Conservation (phyloP, 2,888 invertebrate genomes). For the Stenoptilia bipunctidactyla region DNA sequence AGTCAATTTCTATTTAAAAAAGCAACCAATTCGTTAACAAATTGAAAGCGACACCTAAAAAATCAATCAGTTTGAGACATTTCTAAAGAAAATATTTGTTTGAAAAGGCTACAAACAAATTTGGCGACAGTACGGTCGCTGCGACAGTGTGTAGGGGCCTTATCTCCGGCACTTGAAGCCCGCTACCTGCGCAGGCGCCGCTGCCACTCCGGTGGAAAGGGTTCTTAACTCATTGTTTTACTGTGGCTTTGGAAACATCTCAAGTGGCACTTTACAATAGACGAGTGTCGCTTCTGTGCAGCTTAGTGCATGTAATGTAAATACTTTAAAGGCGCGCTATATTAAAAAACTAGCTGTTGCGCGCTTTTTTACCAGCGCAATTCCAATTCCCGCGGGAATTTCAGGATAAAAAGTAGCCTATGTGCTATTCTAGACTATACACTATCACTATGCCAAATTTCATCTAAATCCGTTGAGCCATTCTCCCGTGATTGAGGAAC, state of each 20-base stretch:
- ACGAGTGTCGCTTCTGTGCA: not conserved
- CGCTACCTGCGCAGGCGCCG: conserved; percentile 33
- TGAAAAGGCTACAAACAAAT: not conserved
- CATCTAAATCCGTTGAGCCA: too few species aligned
- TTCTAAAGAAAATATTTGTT: not conserved
- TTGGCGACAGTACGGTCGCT: not conserved
- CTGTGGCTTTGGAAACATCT: conserved; percentile 18
- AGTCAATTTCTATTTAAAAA: too few species aligned
- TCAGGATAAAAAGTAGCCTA: too few species aligned
- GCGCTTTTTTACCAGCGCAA: too few species aligned
- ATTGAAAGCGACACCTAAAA: not conserved
- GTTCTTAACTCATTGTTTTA: conserved; percentile 31
- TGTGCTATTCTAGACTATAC: too few species aligned
- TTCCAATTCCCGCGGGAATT: too few species aligned
- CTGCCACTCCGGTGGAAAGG: conserved; percentile 39
- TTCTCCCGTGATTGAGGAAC: too few species aligned
- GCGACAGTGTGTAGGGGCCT: not conserved
- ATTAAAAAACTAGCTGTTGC: too few species aligned
- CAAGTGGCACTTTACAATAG: conserved; percentile 8
- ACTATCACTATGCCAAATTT: too few species aligned
- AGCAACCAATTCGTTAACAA: not conserved
- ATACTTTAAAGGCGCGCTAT: too few species aligned
- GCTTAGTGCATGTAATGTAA: too few species aligned
- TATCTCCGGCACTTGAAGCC: conserved; percentile 10
- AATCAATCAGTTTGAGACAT: not conserved